Evolutionary conservation across 1,140 invertebrate genomes (phyloP), one percentile per base, ranked within the genome.

Genomic region (Scaptomyza graminum): DNA sequence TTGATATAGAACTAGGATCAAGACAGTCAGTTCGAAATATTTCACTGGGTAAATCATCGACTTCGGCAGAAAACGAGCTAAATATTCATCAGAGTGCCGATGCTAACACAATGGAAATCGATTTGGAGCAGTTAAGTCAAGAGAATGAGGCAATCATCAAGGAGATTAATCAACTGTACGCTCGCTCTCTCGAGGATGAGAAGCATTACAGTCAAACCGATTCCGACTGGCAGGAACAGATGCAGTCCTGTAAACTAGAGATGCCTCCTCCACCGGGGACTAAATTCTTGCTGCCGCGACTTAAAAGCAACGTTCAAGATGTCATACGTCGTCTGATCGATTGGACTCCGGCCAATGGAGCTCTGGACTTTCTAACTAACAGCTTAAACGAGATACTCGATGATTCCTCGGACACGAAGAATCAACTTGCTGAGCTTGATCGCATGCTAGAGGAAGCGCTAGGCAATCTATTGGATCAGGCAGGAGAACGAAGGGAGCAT

Each of bases 291-390:
- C 12, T 50, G 9, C 41, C 57, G 1, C 15, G 16, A 1, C 37
- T 81, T n/a, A 57, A 61, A n/a, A 16, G 44, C 7, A 18, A 44
- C 25, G 18, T 25, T 6, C 16, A 44, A 0, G n/a, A 54, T 37
- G 81, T 81, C 12, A 62, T 85, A 0, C 46, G 43, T 8, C 55
- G 49, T 2, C 46, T 84, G 0, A 70, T 46, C 37, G 22, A 62
- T 12, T 85, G 81, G 81, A 11, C 74, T 0, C 55, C 65, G 0
- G 51, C 8, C 1, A 34, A n/a, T 5, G 65, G 43, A 2, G 47
- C 25, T 0, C 13, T 85, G 0, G 63, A 74, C 12, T 85, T 84
- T 11, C 25, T 85, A 25, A n/a, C 43, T 60, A 71, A 41, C 3
- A 43, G 47, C 34, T 43, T 85, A 9, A 52, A 64, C 47, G 67